Evolutionary conservation across 2,888 invertebrate species (phyloP).

Genomic region (Scaeva pyrastri): DNA sequence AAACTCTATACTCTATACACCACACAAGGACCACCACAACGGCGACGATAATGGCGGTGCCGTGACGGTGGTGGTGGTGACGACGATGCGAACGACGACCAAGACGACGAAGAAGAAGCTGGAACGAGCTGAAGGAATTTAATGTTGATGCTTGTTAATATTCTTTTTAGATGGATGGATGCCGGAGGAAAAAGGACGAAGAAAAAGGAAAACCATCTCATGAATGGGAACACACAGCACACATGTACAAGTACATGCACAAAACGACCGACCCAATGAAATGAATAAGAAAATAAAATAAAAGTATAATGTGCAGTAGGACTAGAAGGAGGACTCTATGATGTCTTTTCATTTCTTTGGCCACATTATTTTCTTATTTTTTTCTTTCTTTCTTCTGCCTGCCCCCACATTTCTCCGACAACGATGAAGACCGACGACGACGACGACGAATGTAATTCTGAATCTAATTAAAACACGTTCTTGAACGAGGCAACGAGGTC

Average conservation of each 20-base stretch:
- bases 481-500: slow-evolving; percentile 20
- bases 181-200: slow-evolving; percentile 45
- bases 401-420: neutral
- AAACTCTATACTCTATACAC: slow-evolving; percentile 27
- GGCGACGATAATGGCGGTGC: slow-evolving; percentile 32
- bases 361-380: slow-evolving; percentile 39
- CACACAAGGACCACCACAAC: slow-evolving; percentile 29
- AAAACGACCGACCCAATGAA: slow-evolving; percentile 7
- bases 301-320: slow-evolving; percentile 23
- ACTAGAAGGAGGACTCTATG: slow-evolving; percentile 18
- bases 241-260: slow-evolving; percentile 17
- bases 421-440: too few relatives aligned
- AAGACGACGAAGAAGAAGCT: slow-evolving; percentile 26
- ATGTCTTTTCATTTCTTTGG: slow-evolving; percentile 50
- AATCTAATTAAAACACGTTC: slow-evolving; percentile 71
- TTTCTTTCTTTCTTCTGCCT: neutral
- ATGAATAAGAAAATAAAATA: neutral
- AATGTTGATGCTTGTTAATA: slow-evolving; percentile 73
- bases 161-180: slow-evolving; percentile 69
- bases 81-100: slow-evolving; percentile 10
- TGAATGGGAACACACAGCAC: slow-evolving; percentile 43
- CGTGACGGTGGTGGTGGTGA: neutral
- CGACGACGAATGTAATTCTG: slow-evolving; percentile 44
- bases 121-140: slow-evolving; percentile 62
- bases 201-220: slow-evolving; percentile 39